These are phyloP conservation scores for Xylophagus ater DNA, from an alignment of 2,888 invertebrate genomes.

Conservation along the genomic window DNA sequence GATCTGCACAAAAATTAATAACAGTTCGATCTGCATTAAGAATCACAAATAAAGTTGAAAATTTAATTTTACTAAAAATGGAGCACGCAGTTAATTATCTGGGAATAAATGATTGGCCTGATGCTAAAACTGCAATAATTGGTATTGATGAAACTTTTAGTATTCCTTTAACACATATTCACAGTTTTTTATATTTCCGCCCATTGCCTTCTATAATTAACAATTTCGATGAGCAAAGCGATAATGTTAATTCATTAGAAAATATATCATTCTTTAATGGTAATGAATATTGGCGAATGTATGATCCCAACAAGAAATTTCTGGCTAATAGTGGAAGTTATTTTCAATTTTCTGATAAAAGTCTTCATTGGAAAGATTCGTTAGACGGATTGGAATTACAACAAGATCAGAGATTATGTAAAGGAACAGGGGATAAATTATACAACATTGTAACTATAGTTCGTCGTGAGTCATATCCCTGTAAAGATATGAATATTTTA, in stretches of 20 bases:
- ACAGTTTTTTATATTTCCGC: slow-evolving; percentile 62
- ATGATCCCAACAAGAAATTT: slow-evolving; percentile 26
- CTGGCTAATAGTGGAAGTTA: slow-evolving; percentile 19
- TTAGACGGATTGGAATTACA: slow-evolving; percentile 20
- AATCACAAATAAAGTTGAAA: slow-evolving; percentile 63
- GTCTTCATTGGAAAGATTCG: slow-evolving; percentile 31
- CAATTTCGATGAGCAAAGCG: slow-evolving; percentile 16
- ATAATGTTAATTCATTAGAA: slow-evolving; percentile 6
- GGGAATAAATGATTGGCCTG: slow-evolving; percentile 22
- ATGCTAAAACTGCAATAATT: slow-evolving; percentile 37
- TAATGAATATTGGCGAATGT: slow-evolving; percentile 51
- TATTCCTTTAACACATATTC: slow-evolving; percentile 65
- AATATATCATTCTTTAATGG: slow-evolving; percentile 35
- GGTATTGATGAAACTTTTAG: slow-evolving; percentile 51
- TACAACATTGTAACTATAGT: slow-evolving; percentile 38
- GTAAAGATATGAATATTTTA: slow-evolving; percentile 39
- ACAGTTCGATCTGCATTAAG: slow-evolving; percentile 84
- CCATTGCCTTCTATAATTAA: slow-evolving; percentile 41
- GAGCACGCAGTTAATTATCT: slow-evolving; percentile 33
- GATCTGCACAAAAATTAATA: slow-evolving; percentile 86
- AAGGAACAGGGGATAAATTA: slow-evolving; percentile 26
- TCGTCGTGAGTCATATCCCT: slow-evolving; percentile 68
- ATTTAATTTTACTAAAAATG: slow-evolving; percentile 60
- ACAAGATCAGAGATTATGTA: slow-evolving; percentile 28
- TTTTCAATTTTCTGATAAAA: slow-evolving; percentile 29